Conservation (phyloP, 1,140 invertebrate species). For the Euwallacea similis region DNA sequence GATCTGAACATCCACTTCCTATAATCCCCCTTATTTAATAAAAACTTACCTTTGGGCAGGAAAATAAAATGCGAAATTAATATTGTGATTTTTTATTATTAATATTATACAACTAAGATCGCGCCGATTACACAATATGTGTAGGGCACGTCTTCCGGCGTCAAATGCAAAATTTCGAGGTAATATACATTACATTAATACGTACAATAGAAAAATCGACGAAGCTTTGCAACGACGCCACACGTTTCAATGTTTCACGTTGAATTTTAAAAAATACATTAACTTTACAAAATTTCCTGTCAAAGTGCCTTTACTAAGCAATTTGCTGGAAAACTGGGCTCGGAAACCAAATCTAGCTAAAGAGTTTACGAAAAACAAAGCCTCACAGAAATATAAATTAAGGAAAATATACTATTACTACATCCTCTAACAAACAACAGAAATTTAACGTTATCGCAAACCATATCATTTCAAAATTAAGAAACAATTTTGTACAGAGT, state of each 20-base stretch:
- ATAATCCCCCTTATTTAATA: too few relatives aligned
- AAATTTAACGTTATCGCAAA: constrained; percentile 27
- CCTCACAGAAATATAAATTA: not conserved
- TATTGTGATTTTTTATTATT: too few relatives aligned
- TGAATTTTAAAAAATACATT: constrained; percentile 26
- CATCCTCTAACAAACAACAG: constrained; percentile 25
- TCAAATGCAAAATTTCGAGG: constrained; percentile 24
- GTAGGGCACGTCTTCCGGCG: constrained; percentile 21
- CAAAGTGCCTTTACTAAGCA: too few relatives aligned
- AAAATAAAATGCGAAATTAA: too few relatives aligned
- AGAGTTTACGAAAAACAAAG: not conserved
- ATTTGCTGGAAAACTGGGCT: too few relatives aligned
- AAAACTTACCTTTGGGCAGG: too few relatives aligned
- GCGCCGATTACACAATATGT: constrained; percentile 27
- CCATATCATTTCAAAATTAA: constrained; percentile 14
- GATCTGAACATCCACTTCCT: too few relatives aligned
- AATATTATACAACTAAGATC: constrained; percentile 29
- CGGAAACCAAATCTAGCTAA: too few relatives aligned
- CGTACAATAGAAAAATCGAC: constrained; percentile 28
- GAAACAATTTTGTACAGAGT: constrained; percentile 15
- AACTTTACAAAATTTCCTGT: constrained; percentile 10
- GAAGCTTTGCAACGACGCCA: constrained; percentile 29
- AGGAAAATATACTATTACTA: constrained; percentile 1
- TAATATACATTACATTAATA: constrained; percentile 28
- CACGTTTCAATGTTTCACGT: constrained; percentile 10